Conservation (phyloP, 2,888 invertebrate species). For the Aromia moschata region DNA sequence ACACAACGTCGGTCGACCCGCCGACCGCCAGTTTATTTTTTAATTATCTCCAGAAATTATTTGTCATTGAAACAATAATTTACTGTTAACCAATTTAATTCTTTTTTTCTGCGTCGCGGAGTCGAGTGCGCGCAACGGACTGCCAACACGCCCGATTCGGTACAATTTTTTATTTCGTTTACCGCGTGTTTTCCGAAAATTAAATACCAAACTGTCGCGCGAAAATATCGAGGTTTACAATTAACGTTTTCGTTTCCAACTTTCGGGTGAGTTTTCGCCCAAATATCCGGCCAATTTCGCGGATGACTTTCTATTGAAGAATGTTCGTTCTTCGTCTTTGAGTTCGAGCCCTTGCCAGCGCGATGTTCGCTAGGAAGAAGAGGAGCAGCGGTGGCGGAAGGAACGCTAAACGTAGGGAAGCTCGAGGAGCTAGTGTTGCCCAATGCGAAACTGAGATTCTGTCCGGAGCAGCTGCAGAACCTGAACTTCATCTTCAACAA, state of each 20-base stretch:
- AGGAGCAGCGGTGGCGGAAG: constrained; percentile 34
- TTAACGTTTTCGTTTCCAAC: not conserved
- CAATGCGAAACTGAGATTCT: constrained; percentile 64
- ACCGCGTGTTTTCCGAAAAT: too few relatives aligned
- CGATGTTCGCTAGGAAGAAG: constrained; percentile 46
- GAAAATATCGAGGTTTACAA: too few relatives aligned
- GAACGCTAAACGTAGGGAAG: constrained; percentile 50
- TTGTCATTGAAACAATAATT: constrained; percentile 42
- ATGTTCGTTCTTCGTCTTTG: too few relatives aligned
- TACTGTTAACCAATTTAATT: constrained; percentile 36
- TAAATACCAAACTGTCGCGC: too few relatives aligned
- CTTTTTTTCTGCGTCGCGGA: constrained; percentile 29
- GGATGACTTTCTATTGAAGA: too few relatives aligned
- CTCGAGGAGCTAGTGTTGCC: constrained; percentile 62
- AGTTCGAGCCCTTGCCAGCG: too few relatives aligned
- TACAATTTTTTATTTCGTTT: too few relatives aligned
- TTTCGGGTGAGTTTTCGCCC: constrained; percentile 19
- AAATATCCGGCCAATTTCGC: too few relatives aligned
- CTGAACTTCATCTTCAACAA: constrained; percentile 64
- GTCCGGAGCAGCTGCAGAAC: constrained; percentile 63
- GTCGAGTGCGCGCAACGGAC: constrained; percentile 1
- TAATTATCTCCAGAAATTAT: constrained; percentile 35
- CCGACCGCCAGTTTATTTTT: constrained; percentile 33
- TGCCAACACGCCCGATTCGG: too few relatives aligned
- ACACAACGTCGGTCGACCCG: not conserved